phyloP scores from a whole-genome alignment of 1,140 invertebrate species.

The Drosophila willistoni region DNA sequence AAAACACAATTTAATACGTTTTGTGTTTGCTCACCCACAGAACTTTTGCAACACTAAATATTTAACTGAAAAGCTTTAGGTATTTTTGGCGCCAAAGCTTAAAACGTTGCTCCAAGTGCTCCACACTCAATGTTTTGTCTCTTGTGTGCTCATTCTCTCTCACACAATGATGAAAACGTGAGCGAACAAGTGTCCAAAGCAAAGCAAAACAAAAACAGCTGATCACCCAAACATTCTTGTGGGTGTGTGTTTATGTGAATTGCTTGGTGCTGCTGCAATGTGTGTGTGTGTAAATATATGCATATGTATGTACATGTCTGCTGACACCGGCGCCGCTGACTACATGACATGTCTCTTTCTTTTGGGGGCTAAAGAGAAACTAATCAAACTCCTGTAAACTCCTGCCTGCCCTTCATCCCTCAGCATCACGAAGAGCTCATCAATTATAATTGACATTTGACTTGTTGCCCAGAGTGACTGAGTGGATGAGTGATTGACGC shows the following conservation, averaged over 20 bases:
- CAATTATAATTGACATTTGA: slow-evolving; percentile 49
- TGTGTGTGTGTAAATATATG: slow-evolving; percentile 3
- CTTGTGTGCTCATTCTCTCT: not conserved
- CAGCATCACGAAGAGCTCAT: slow-evolving; percentile 3
- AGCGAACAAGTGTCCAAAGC: slow-evolving; percentile 68
- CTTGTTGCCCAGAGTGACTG: slow-evolving; percentile 3
- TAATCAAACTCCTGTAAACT: not conserved
- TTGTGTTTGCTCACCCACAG: not conserved
- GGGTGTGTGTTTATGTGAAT: not conserved
- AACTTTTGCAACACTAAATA: not conserved
- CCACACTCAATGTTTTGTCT: not conserved
- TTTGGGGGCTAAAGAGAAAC: not conserved
- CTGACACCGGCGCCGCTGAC: slow-evolving; percentile 11
- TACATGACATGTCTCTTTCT: slow-evolving; percentile 16
- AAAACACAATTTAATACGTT: not conserved
- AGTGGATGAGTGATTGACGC: slow-evolving; percentile 26
- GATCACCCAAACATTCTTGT: slow-evolving; percentile 39
- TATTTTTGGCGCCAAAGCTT: slow-evolving; percentile 23
- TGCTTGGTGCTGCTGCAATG: not conserved
- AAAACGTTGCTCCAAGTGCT: slow-evolving; percentile 5
- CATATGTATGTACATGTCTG: not conserved
- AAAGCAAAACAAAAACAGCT: slow-evolving; percentile 78
- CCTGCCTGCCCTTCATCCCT: no score
- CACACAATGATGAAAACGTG: slow-evolving; percentile 33
- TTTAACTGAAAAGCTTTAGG: not conserved